Conservation (phyloP, 2,888 invertebrate genomes). For the Rotaria macrura region DNA sequence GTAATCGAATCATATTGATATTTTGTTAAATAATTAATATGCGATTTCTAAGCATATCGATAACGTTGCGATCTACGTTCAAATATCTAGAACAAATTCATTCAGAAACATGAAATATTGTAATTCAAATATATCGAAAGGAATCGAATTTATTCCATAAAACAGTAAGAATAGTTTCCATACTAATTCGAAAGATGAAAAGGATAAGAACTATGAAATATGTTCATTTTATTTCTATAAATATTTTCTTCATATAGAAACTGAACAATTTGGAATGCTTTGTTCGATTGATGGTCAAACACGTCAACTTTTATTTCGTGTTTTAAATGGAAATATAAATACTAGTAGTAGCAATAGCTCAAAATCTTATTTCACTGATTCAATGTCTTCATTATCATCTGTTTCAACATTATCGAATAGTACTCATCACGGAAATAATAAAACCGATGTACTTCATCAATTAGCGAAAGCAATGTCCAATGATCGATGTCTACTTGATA, state of each 20-base stretch:
- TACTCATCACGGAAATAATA: neutral
- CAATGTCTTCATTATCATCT: neutral
- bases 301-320: neutral
- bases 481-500: neutral
- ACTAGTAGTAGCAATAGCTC: neutral
- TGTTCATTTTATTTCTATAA: neutral
- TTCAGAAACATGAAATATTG: too few species aligned
- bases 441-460: neutral
- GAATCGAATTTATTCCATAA: too few species aligned
- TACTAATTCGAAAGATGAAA: too few species aligned
- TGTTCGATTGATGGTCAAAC: neutral
- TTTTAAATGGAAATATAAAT: neutral
- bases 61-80: too few species aligned
- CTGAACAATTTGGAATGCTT: constrained; percentile 15
- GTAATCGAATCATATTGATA: too few species aligned
- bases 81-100: too few species aligned
- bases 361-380: neutral
- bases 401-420: neutral
- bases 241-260: neutral
- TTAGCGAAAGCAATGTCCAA: neutral
- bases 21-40: too few species aligned
- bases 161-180: too few species aligned
- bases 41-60: too few species aligned
- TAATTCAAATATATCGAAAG: too few species aligned
- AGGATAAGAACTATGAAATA: too few species aligned